Percentiles rank a stretch among this genome's conserved stretches.
Evolutionary conservation across 2,113 vertebrate species (phyloP).

Genomic region (Psephotus haematonotus): DNA sequence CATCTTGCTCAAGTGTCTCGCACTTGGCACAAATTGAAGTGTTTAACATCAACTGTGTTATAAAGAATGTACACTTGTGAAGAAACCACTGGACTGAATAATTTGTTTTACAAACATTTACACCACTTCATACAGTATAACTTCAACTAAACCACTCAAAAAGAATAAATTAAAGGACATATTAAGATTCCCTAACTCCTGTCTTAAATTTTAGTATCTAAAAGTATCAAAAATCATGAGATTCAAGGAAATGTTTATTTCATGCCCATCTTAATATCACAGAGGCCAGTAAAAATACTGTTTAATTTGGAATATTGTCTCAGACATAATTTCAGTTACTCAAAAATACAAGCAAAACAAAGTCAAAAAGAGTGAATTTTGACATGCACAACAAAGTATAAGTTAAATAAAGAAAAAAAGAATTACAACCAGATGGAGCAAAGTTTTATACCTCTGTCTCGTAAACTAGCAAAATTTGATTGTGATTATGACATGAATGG

Average conservation of each 20-base stretch:
- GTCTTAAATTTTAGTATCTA: not conserved
- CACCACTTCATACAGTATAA: not conserved
- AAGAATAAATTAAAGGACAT: not conserved
- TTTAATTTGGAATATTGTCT: not conserved
- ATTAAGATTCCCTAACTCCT: not conserved
- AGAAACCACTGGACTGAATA: not conserved
- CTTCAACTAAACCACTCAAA: not conserved
- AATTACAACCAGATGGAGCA: not conserved
- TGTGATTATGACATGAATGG: not conserved
- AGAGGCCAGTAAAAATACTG: not conserved
- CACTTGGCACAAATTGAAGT: not conserved
- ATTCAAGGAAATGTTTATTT: not conserved
- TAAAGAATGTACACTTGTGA: not conserved
- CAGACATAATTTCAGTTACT: not conserved
- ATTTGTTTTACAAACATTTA: not conserved
- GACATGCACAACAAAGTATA: not conserved
- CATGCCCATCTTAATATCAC: not conserved
- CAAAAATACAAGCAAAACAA: not conserved
- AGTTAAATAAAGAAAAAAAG: not conserved
- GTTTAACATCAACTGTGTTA: not conserved
- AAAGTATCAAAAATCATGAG: not conserved
- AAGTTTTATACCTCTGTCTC: not conserved
- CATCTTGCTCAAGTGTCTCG: not conserved
- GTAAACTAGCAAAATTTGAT: not conserved
- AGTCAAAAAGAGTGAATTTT: not conserved